Conservation (phyloP, 1,140 invertebrate genomes). For the Megalonaias nervosa region DNA sequence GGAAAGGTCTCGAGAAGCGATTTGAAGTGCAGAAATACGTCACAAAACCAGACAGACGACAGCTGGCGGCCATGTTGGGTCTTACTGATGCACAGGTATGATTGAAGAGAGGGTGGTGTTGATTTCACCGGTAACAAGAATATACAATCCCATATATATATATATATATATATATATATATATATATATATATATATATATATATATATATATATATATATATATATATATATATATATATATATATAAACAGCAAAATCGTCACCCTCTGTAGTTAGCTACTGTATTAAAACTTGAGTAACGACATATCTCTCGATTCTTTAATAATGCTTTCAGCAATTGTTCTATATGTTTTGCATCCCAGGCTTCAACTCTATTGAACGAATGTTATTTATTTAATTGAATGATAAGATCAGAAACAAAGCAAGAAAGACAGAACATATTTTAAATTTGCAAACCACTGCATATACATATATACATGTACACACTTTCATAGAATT, state of each 20-base stretch:
- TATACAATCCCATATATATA: background rate
- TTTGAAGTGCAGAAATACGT: constrained; percentile 99
- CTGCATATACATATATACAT: too few relatives aligned
- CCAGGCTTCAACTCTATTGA: too few relatives aligned
- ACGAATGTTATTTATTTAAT: too few relatives aligned
- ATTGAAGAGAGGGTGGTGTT: background rate
- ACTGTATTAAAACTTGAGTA: background rate
- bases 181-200: background rate
- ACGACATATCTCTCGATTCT: background rate
- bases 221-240: too few relatives aligned
- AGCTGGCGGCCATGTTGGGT: constrained; percentile 94
- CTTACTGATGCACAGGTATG: constrained; percentile 87
- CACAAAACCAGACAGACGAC: constrained; percentile 96
- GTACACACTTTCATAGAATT: too few relatives aligned
- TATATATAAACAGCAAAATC: background rate
- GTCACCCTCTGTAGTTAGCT: too few relatives aligned
- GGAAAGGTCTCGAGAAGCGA: constrained; percentile 93
- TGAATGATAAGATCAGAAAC: too few relatives aligned
- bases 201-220: background rate
- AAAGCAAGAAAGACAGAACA: too few relatives aligned
- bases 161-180: constrained; percentile 3
- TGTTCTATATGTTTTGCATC: too few relatives aligned
- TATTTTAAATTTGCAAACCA: too few relatives aligned
- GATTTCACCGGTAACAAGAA: background rate
- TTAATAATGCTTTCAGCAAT: too few relatives aligned